A percentile compares a stretch with the other conserved stretches of the same genome.
Evolutionary conservation across 2,797 vertebrate species (phyloP).

Genomic region (Podarcis siculus): DNA sequence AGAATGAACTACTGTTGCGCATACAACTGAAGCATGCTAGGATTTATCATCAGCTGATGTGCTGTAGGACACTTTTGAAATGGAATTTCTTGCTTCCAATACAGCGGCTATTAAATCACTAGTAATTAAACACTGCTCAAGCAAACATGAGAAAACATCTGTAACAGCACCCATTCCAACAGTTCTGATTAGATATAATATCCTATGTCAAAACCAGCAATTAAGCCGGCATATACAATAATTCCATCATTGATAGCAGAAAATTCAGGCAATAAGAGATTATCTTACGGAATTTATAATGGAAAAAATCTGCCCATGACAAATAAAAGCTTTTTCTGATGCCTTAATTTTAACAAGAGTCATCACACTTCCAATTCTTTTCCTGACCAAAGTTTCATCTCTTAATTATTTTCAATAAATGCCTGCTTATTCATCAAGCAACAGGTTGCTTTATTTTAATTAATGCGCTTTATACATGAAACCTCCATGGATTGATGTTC

Average conservation of each 20-base stretch:
- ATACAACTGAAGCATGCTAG: slow-evolving; percentile 34
- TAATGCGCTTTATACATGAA: not conserved
- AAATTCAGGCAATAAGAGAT: slow-evolving; percentile 35
- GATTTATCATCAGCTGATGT: slow-evolving; percentile 47
- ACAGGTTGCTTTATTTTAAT: not conserved
- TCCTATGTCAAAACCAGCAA: slow-evolving; percentile 15
- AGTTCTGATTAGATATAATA: slow-evolving; percentile 24
- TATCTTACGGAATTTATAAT: slow-evolving; percentile 45
- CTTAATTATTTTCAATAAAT: not conserved
- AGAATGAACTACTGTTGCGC: slow-evolving; percentile 28
- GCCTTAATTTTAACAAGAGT: slow-evolving; percentile 20
- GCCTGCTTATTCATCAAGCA: not conserved
- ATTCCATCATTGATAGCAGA: slow-evolving; percentile 37
- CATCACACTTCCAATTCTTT: not conserved
- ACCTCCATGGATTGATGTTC: not conserved
- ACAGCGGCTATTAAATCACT: slow-evolving; percentile 47
- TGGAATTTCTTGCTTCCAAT: slow-evolving; percentile 50
- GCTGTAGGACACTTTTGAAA: slow-evolving; percentile 45
- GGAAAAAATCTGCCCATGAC: slow-evolving; percentile 43
- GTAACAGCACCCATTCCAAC: slow-evolving; percentile 4
- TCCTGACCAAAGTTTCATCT: not conserved
- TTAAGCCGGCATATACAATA: slow-evolving; percentile 5
- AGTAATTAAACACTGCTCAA: slow-evolving; percentile 59
- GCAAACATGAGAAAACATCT: slow-evolving; percentile 27
- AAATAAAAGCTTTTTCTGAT: slow-evolving; percentile 40